Evolutionary conservation across 2,888 invertebrate species (phyloP).

Genomic region (Trissolcus brochymenae): DNA sequence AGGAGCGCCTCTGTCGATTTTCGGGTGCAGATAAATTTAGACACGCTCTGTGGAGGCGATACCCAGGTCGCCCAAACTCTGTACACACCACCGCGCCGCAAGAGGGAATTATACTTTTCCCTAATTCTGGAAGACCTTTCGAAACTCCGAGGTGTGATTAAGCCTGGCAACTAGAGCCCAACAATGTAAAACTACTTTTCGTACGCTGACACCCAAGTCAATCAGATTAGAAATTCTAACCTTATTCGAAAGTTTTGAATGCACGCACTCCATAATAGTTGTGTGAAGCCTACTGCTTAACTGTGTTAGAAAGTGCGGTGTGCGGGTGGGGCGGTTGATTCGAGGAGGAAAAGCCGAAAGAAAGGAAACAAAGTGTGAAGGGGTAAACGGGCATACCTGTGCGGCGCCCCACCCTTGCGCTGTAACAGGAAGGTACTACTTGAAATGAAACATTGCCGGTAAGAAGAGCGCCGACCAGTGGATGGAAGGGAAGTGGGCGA

Average conservation of each 20-base stretch:
- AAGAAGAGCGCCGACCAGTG: slow-evolving; percentile 68
- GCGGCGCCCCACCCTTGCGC: slow-evolving; percentile 65
- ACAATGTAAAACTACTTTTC: background rate
- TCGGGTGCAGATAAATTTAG: background rate
- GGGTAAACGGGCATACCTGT: slow-evolving; percentile 46
- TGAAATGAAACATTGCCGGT: slow-evolving; percentile 72
- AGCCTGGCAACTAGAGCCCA: no score
- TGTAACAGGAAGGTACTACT: slow-evolving; percentile 67
- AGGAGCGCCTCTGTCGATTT: no score
- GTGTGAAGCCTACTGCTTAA: no score
- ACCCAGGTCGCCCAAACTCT: no score
- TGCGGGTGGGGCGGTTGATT: slow-evolving; percentile 8
- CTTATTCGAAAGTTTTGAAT: background rate
- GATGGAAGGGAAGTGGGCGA: slow-evolving; percentile 57
- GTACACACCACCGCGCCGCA: no score
- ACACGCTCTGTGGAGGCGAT: no score
- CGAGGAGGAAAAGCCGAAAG: slow-evolving; percentile 22
- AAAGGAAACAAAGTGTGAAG: slow-evolving; percentile 28
- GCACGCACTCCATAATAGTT: no score
- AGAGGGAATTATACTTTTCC: background rate
- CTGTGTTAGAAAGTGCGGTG: slow-evolving; percentile 1
- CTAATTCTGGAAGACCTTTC: no score
- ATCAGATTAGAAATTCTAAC: slow-evolving; percentile 18
- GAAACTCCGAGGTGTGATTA: no score
- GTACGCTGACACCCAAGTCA: background rate